Percentiles rank a stretch among this genome's conserved stretches.
Conservation (phyloP, 2,797 vertebrate genomes). For the Tragelaphus oryx region DNA sequence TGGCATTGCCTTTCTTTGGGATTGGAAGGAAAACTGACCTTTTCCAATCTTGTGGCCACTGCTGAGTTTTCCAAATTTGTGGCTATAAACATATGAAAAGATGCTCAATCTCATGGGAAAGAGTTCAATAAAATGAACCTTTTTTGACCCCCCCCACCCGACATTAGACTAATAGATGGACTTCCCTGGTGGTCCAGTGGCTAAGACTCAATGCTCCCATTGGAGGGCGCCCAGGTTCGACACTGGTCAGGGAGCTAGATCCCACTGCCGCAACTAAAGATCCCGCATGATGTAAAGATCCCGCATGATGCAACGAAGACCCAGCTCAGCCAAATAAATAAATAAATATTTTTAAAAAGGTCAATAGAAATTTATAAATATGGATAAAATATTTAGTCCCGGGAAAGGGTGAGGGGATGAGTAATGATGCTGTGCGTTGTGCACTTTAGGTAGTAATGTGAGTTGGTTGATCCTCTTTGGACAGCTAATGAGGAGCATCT, state of each 20-base stretch:
- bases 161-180: not conserved
- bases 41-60: too few relatives aligned
- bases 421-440: not conserved
- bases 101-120: not conserved
- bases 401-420: conserved; percentile 33
- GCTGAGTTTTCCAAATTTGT: too few relatives aligned
- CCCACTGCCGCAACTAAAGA: not conserved
- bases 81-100: not conserved
- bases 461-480: not conserved
- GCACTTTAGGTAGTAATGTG: not conserved
- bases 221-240: not conserved
- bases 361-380: conserved; percentile 1
- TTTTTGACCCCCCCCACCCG: not conserved
- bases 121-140: not conserved
- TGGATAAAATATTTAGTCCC: not conserved
- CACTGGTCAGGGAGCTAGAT: not conserved
- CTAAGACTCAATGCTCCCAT: not conserved
- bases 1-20: too few relatives aligned
- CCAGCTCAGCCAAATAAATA: not conserved
- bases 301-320: not conserved
- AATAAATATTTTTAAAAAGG: not conserved
- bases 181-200: not conserved
- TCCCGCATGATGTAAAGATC: not conserved
- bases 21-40: too few relatives aligned
- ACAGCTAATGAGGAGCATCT: conserved; percentile 30